Evolutionary conservation across 2,797 vertebrate species (phyloP).

Genomic region (Poeciliopsis turneri): DNA sequence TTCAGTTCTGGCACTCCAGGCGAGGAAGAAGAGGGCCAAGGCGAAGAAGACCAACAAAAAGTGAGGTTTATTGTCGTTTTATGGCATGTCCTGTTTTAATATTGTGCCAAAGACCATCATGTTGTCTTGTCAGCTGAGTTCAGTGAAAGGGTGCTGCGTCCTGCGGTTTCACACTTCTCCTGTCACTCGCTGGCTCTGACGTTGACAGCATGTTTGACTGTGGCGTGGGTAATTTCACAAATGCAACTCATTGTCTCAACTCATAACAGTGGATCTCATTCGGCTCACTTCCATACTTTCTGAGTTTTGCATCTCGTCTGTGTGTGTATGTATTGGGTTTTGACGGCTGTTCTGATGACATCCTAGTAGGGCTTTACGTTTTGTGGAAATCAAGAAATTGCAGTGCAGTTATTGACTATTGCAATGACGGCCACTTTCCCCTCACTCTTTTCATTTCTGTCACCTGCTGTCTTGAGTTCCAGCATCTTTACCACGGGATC

Average conservation of each 20-base stretch:
- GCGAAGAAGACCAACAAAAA: constrained; percentile 84
- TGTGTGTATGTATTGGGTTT: background rate
- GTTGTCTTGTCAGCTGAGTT: background rate
- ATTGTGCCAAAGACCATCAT: background rate
- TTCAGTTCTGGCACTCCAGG: constrained; percentile 85
- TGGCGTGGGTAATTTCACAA: constrained; percentile 13
- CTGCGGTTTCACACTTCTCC: constrained; percentile 10
- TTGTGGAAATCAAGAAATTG: background rate
- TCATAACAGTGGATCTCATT: background rate
- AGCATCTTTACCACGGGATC: background rate
- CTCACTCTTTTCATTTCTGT: background rate
- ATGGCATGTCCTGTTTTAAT: background rate
- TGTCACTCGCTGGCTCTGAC: constrained; percentile 2
- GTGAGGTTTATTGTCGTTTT: constrained; percentile 64
- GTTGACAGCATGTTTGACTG: constrained; percentile 15
- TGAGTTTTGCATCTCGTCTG: background rate
- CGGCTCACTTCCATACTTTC: background rate
- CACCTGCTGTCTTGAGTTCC: background rate
- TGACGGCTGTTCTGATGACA: background rate
- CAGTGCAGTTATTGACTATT: background rate
- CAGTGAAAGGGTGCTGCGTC: constrained; percentile 11
- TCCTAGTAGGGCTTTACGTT: background rate
- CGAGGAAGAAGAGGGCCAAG: constrained; percentile 84
- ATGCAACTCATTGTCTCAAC: background rate
- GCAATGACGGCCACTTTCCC: background rate